Evolutionary conservation across 2,797 vertebrate genomes (phyloP).

Genomic region (Neopelma chrysocephalum): DNA sequence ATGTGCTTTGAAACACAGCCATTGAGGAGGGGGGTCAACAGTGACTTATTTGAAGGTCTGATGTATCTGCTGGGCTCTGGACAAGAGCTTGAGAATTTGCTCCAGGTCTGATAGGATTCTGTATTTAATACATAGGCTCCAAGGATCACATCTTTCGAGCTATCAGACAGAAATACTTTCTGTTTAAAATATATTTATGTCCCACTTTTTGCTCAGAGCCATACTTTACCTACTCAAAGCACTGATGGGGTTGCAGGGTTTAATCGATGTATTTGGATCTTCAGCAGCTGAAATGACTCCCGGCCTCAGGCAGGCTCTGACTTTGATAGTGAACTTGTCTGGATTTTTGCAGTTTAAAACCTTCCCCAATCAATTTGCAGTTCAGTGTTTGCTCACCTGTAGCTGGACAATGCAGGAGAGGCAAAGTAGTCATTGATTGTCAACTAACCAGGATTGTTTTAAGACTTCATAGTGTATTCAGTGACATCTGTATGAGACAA

Average conservation of each 20-base stretch:
- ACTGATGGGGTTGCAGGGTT: neutral
- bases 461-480: neutral
- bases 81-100: neutral
- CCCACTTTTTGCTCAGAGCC: neutral
- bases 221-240: neutral
- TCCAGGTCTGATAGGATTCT: neutral
- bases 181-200: neutral
- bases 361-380: neutral
- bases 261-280: neutral
- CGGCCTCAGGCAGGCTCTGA: neutral
- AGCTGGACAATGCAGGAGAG: neutral
- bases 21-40: neutral
- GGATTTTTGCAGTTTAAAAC: neutral
- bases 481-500: neutral
- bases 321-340: neutral
- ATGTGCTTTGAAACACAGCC: neutral
- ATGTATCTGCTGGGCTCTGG: neutral
- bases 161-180: neutral
- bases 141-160: neutral
- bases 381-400: neutral
- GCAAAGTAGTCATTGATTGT: neutral
- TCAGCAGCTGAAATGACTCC: neutral
- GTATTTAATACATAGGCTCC: neutral
- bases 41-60: neutral
- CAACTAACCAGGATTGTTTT: neutral